Conservation (phyloP, 1,140 invertebrate species). For the Drosophila hydei region DNA sequence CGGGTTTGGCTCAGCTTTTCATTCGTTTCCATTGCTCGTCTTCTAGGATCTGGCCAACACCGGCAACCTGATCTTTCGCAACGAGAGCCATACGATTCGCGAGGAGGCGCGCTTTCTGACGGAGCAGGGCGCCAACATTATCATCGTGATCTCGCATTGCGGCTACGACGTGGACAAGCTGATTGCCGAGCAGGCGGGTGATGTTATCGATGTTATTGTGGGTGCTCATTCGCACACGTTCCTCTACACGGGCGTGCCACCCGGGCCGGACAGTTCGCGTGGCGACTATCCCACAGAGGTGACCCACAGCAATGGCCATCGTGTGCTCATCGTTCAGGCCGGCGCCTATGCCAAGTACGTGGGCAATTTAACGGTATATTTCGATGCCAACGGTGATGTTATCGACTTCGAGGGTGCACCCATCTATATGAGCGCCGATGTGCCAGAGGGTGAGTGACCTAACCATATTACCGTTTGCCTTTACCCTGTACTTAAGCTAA, state of each 20-base stretch:
- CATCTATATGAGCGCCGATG: slow-evolving; percentile 87
- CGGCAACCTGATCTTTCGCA: slow-evolving; percentile 87
- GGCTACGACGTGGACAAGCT: slow-evolving; percentile 89
- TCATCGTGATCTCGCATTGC: slow-evolving; percentile 92
- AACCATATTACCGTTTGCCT: neutral
- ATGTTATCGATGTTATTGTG: slow-evolving; percentile 91
- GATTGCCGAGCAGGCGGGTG: slow-evolving; percentile 87
- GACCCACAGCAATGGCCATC: slow-evolving; percentile 84
- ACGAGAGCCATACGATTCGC: slow-evolving; percentile 88
- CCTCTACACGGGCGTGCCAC: slow-evolving; percentile 87
- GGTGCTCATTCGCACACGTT: slow-evolving; percentile 95
- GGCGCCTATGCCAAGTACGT: slow-evolving; percentile 90
- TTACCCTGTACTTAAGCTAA: neutral
- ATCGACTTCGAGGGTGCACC: slow-evolving; percentile 89
- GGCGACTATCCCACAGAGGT: slow-evolving; percentile 89
- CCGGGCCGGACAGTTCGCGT: slow-evolving; percentile 85
- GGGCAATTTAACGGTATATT: slow-evolving; percentile 89
- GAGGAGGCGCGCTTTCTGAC: slow-evolving; percentile 87
- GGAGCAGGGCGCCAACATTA: slow-evolving; percentile 88
- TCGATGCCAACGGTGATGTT: slow-evolving; percentile 90
- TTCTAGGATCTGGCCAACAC: slow-evolving; percentile 86
- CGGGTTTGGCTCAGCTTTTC: neutral
- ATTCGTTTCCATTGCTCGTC: neutral
- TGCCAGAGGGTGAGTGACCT: slow-evolving; percentile 86
- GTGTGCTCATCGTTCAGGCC: slow-evolving; percentile 89